Evolutionary conservation across 2,797 vertebrate species (phyloP).

Genomic region (Botia almorhae): DNA sequence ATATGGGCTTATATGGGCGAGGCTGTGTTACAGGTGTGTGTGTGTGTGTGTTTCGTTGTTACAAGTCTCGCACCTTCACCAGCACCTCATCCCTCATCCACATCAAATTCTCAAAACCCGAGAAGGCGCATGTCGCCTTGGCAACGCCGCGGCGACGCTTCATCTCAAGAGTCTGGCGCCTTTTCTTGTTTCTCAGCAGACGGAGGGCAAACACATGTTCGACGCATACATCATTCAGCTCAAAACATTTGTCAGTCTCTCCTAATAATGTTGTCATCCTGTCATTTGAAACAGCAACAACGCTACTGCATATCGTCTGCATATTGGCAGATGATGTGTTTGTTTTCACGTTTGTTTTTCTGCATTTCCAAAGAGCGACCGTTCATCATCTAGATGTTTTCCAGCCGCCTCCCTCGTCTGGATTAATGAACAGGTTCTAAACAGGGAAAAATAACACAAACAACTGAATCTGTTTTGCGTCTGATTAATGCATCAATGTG

Average conservation of each 20-base stretch:
- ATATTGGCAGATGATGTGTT: neutral
- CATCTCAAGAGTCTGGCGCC: constrained; percentile 59
- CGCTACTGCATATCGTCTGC: neutral
- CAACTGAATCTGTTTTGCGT: neutral
- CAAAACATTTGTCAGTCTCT: neutral
- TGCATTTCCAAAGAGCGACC: constrained; percentile 96
- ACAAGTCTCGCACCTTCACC: constrained; percentile 88
- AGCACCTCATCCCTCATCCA: constrained; percentile 86
- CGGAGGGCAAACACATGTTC: constrained; percentile 1
- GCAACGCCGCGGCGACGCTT: constrained; percentile 77
- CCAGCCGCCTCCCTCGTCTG: constrained; percentile 85
- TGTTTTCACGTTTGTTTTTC: constrained; percentile 80
- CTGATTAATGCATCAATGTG: neutral
- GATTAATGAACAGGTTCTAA: constrained; percentile 92
- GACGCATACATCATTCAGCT: neutral
- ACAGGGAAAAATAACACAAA: neutral
- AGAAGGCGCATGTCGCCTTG: constrained; percentile 80
- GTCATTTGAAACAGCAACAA: neutral
- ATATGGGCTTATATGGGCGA: too few species aligned
- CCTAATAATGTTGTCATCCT: neutral
- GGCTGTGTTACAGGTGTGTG: too few species aligned
- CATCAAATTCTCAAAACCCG: constrained; percentile 83
- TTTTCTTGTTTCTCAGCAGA: constrained; percentile 40
- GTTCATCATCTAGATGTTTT: constrained; percentile 88
- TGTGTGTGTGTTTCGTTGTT: constrained; percentile 83